Base-by-base conservation (phyloP, 2,888 invertebrate species). In the Agrotis clavis region DNA sequence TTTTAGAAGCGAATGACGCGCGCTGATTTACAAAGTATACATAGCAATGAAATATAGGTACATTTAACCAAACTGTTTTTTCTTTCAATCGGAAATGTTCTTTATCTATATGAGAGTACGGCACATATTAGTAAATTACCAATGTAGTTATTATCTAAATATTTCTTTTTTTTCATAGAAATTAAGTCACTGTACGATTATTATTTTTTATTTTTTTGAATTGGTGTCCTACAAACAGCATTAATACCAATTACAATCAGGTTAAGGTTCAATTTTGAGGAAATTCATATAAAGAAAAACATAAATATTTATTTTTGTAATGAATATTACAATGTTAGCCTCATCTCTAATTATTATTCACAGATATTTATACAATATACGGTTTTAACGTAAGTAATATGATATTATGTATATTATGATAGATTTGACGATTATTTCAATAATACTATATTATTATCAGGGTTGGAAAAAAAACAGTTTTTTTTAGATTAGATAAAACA, bases 351-450 rank as follows among this genome's bases (percentile, higher is more conserved):
- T 35, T 48, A 67, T 0, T 69, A 70, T 30, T 47, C 54, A 57
- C 48, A 71, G 45, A 21, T 9, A 50, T 66, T 54, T 65, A 57
- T 50, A n/a, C 45, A n/a, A 30, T 64, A 64, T 9, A 71, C 25
- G 48, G 14, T 54, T n/a, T 14, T 18, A 45, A 65, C 13, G 25
- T 45, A 9, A 21, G 1, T 54, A 45, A 5, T 41, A 25, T 21
- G 56, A 19, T 19, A n/a, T n/a, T n/a, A n/a, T n/a, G n/a, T n/a
- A n/a, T n/a, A n/a, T n/a, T n/a, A n/a, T n/a, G n/a, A n/a, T n/a
- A n/a, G n/a, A n/a, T 59, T 4, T 14, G 25, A 60, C 16, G 4
- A 66, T 30, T 2, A 35, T 66, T 63, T 19, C 16, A 48, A 50
- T 62, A 18, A 50, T 16, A 50, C 19, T 35, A 9, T 30, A 2